These are phyloP conservation scores for Acipenser oxyrinchus DNA, from an alignment of 2,797 vertebrate species.

Conservation along the genomic window DNA sequence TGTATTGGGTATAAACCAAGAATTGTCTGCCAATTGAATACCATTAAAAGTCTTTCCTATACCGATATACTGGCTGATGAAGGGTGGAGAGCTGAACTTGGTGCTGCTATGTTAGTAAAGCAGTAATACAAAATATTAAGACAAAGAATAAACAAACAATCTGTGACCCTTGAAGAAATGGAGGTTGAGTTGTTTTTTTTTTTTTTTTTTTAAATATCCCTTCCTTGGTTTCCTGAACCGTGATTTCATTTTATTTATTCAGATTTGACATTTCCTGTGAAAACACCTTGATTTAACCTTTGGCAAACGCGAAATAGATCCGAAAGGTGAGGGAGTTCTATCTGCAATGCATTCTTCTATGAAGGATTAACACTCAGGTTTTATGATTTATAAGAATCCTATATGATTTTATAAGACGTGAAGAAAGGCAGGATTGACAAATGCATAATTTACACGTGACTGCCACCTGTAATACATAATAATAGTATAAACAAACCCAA, in stretches of 20 bases:
- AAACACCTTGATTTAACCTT: conserved; percentile 3
- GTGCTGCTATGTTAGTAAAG: no score
- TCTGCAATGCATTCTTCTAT: neutral
- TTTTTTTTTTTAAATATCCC: neutral
- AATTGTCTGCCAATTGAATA: no score
- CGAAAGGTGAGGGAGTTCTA: neutral
- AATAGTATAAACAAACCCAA: no score
- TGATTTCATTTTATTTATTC: neutral
- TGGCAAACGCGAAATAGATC: neutral
- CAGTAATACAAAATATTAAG: neutral
- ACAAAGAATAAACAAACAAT: conserved; percentile 1
- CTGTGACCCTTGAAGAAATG: neutral
- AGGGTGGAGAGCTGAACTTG: no score
- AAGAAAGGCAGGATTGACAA: no score
- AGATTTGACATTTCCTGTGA: neutral
- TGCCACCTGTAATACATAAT: no score
- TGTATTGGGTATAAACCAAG: no score
- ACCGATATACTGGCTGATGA: no score
- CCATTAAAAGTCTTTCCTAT: no score
- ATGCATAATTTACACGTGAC: no score
- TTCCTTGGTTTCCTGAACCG: neutral
- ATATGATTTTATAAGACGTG: no score
- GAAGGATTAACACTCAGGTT: neutral
- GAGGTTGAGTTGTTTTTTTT: neutral
- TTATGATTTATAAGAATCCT: no score